phyloP scores from a whole-genome alignment of 2,797 vertebrate genomes.

The Decapterus maruadsi region DNA sequence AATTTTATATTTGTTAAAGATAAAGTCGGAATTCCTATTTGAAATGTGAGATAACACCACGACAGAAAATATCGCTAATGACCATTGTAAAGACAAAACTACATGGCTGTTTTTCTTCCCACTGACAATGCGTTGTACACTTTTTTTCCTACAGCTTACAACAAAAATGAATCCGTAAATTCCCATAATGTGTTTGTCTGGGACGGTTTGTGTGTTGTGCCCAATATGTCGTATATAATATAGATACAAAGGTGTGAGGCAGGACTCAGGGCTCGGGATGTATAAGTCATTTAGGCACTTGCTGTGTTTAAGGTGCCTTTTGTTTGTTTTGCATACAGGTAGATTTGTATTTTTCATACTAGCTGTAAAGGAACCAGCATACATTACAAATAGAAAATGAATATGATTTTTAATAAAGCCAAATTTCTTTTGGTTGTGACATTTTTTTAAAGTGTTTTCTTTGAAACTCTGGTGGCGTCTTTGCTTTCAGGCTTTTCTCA shows the following conservation, averaged over 20 bases:
- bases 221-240: background rate
- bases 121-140: background rate
- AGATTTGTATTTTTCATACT: slow-evolving; percentile 77
- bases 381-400: slow-evolving; percentile 56
- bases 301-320: slow-evolving; percentile 62
- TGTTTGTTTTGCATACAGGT: slow-evolving; percentile 62
- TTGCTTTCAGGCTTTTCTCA: background rate
- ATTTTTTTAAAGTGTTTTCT: slow-evolving; percentile 20
- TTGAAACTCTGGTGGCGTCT: background rate
- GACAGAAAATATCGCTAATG: background rate
- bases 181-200: background rate
- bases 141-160: slow-evolving; percentile 1
- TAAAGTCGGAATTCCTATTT: slow-evolving; percentile 18
- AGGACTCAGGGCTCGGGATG: slow-evolving; percentile 54
- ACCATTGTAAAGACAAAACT: background rate
- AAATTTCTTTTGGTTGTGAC: slow-evolving; percentile 61
- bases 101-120: slow-evolving; percentile 6
- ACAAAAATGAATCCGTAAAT: background rate
- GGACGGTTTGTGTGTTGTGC: slow-evolving; percentile 6
- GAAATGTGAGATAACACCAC: slow-evolving; percentile 3
- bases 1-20: background rate
- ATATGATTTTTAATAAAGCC: slow-evolving; percentile 72
- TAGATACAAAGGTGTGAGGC: slow-evolving; percentile 36
- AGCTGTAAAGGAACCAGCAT: slow-evolving; percentile 66
- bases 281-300: slow-evolving; percentile 35